These are phyloP conservation scores for Gallinago paraguaiae DNA, from an alignment of 2,113 vertebrate species.

Conservation along the genomic window DNA sequence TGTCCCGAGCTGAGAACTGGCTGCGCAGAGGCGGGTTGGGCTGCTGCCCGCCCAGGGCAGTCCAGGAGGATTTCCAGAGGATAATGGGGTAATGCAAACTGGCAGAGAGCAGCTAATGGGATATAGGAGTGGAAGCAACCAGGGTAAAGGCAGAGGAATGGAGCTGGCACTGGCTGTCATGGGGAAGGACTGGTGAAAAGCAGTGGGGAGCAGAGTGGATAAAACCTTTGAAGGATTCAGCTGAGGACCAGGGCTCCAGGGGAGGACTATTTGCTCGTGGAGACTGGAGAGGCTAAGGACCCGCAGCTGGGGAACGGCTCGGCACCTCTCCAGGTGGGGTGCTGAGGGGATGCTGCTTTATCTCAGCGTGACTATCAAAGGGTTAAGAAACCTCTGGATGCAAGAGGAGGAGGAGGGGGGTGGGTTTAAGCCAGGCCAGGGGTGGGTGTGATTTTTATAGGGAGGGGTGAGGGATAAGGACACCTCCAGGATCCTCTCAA, in stretches of 20 bases:
- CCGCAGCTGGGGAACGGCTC: not conserved
- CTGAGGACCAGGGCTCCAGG: not conserved
- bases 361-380: not conserved
- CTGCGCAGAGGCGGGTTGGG: not conserved
- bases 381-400: not conserved
- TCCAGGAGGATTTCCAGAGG: slow-evolving; percentile 26
- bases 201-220: not conserved
- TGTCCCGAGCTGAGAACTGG: slow-evolving; percentile 1
- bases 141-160: not conserved
- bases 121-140: not conserved
- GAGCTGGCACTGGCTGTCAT: not conserved
- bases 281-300: not conserved
- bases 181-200: not conserved
- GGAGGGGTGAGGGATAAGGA: not conserved
- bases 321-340: not conserved
- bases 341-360: not conserved
- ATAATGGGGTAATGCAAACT: not conserved
- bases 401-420: not conserved
- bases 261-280: not conserved
- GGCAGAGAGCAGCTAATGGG: not conserved
- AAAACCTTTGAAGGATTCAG: not conserved
- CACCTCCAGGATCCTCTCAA: not conserved
- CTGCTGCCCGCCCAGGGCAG: not conserved
- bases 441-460: not conserved
- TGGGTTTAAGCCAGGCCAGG: not conserved